Conservation (phyloP, 2,888 invertebrate species). For the Alviniconcha strummeri region DNA sequence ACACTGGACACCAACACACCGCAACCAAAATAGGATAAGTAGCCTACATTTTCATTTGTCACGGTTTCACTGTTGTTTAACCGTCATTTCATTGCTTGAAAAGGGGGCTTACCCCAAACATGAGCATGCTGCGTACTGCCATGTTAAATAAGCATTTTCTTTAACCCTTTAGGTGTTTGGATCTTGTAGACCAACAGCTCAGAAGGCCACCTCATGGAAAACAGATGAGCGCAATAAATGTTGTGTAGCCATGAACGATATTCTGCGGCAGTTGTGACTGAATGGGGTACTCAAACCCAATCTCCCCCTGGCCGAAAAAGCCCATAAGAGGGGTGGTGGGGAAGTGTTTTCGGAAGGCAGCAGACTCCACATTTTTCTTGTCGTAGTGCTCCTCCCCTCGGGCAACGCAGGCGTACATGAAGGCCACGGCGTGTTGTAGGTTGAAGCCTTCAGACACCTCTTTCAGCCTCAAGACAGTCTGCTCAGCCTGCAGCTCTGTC, state of each 20-base stretch:
- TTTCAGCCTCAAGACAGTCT: constrained; percentile 52
- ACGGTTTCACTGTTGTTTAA: no score
- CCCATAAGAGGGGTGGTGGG: constrained; percentile 75
- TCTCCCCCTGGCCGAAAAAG: constrained; percentile 75
- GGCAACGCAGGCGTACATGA: constrained; percentile 75
- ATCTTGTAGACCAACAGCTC: no score
- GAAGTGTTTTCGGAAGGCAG: constrained; percentile 72
- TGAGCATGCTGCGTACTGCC: no score
- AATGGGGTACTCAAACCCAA: constrained; percentile 68
- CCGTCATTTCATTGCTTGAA: no score
- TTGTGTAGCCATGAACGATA: constrained; percentile 63
- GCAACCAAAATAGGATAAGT: no score
- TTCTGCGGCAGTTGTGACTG: constrained; percentile 46
- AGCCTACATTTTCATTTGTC: no score
- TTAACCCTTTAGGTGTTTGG: no score
- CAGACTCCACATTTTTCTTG: constrained; percentile 71
- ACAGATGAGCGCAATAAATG: constrained; percentile 58
- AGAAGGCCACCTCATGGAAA: constrained; percentile 30
- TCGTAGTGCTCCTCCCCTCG: constrained; percentile 68
- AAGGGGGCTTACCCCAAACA: no score
- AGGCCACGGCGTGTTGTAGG: constrained; percentile 64
- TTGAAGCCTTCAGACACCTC: constrained; percentile 44
- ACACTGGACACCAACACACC: no score
- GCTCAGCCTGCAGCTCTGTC: constrained; percentile 48
- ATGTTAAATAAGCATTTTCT: no score